A percentile compares a stretch with the other conserved stretches of the same genome.
Evolutionary conservation across 2,888 invertebrate genomes (phyloP).

Genomic region (Alloscopus bannaensis): DNA sequence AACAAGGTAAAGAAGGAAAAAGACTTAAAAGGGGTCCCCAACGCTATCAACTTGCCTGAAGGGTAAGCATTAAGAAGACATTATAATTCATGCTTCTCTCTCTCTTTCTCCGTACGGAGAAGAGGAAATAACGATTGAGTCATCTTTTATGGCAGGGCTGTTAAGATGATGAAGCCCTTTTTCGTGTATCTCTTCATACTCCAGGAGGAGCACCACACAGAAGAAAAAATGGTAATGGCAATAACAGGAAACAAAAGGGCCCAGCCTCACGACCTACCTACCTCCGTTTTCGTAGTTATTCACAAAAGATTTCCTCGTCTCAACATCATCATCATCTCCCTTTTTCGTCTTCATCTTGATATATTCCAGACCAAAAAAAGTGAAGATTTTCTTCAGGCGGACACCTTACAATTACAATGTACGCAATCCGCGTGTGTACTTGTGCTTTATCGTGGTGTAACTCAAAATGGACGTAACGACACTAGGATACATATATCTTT

Average conservation of each 20-base stretch:
- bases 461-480: conserved; percentile 27
- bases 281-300: conserved; percentile 30
- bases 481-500: conserved; percentile 6
- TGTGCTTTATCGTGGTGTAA: not conserved
- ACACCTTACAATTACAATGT: no score
- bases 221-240: conserved; percentile 44
- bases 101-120: conserved; percentile 10
- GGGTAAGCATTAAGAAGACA: conserved; percentile 63
- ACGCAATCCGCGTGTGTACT: no score
- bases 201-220: conserved; percentile 4
- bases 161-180: conserved; percentile 63
- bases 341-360: conserved; percentile 15
- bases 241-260: conserved; percentile 63
- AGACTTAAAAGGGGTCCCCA: conserved; percentile 23
- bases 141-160: conserved; percentile 64
- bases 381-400: conserved; percentile 50
- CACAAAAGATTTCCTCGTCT: conserved; percentile 46
- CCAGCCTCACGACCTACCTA: conserved; percentile 45
- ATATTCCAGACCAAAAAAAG: no score
- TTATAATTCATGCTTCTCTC: conserved; percentile 59
- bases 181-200: conserved; percentile 18
- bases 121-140: conserved; percentile 59
- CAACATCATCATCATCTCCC: conserved; percentile 37
- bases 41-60: conserved; percentile 58
- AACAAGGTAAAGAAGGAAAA: conserved; percentile 41